Base-by-base conservation (phyloP, 2,797 vertebrate genomes). In the Sternotherus odoratus region DNA sequence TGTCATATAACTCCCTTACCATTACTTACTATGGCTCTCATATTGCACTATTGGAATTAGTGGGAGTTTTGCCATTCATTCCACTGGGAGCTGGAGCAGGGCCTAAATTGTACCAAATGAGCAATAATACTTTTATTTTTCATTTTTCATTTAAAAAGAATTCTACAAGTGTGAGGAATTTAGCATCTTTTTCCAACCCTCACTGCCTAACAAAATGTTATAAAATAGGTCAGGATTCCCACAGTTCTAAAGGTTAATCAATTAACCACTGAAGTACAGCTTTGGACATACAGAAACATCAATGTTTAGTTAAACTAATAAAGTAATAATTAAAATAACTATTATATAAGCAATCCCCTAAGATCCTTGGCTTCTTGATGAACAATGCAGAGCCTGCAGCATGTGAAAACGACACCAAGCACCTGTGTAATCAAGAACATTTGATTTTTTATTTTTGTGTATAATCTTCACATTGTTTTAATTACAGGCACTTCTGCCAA, bases 271-370 rank as follows among this genome's bases (percentile, higher is more conserved):
- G 50, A 91, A 92, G 28, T 69, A 28, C 39, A 82, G 39, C 3
- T 26, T 60, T 2, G 12, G 79, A 94, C 49, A 84, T 12, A 86
- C 9, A 39, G 51, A 95, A 95, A 92, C 48, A 84, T n/a, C 11
- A 48, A 4, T 13, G 79, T 96, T 95, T 88, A 86, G 82, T 93
- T 96, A 91, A 86, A 86, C 11, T 87, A 91, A 95, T 89, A 84
- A 93, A 95, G 66, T 50, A 43, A n/a, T 88, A 91, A 93, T 91
- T 94, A 77, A 91, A 97, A 96, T 51, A 56, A 2, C 51, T 91
- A 90, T 90, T 96, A 85, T 85, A 5, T 90, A 92, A 93, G 56
- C 13, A 85, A 3, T n/a, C 77, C 83, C 79, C 53, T 77, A 95
- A 88, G 48, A 82, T 36, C 6, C 15, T 17, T 77, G 28, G 0